These are phyloP conservation scores for Cygnus atratus DNA, from an alignment of 2,113 vertebrate species.

Conservation along the genomic window DNA sequence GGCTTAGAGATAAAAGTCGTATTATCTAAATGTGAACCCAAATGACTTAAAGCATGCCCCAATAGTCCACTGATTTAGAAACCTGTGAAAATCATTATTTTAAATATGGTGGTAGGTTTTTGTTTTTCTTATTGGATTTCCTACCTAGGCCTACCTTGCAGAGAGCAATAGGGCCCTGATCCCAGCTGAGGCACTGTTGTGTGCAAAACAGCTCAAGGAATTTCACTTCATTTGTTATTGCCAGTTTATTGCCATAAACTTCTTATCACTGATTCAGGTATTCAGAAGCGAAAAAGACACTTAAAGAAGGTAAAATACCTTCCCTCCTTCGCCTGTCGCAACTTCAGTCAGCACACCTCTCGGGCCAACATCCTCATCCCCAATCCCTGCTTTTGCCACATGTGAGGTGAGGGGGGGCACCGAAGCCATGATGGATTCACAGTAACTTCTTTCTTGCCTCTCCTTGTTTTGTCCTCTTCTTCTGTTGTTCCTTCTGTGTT, in stretches of 20 bases:
- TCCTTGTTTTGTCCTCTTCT: background rate
- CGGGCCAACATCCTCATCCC: background rate
- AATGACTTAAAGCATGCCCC: background rate
- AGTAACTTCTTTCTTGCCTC: background rate
- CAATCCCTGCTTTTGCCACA: background rate
- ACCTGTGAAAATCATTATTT: background rate
- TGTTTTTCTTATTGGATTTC: background rate
- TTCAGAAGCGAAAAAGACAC: background rate
- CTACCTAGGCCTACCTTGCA: background rate
- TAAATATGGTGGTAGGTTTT: background rate
- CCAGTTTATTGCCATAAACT: background rate
- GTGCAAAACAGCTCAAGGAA: background rate
- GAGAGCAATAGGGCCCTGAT: background rate
- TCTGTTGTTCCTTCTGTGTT: background rate
- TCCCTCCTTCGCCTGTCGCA: fast-evolving
- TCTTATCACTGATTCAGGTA: background rate
- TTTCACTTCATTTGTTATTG: background rate
- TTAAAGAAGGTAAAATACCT: background rate
- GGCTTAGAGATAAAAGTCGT: background rate
- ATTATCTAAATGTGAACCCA: conserved; percentile 9
- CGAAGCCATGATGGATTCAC: background rate
- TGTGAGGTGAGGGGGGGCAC: fast-evolving
- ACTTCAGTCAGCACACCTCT: background rate
- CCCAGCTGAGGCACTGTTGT: background rate
- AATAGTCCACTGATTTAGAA: conserved; percentile 4